phyloP scores from a whole-genome alignment of 2,888 invertebrate genomes.

The Strigamia maritima region DNA sequence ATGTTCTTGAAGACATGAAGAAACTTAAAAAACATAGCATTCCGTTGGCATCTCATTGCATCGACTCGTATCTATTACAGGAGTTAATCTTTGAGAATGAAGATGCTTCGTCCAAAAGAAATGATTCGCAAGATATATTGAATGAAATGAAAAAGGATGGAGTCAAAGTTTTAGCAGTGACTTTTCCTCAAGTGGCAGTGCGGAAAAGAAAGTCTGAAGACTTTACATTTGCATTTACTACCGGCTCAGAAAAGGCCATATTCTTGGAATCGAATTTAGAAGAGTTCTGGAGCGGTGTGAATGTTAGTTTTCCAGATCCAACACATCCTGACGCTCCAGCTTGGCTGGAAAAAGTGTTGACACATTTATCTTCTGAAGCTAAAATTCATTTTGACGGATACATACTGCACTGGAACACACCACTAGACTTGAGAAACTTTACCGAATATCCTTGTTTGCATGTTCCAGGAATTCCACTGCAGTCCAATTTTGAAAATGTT shows the following conservation, averaged over 20 bases:
- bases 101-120: not conserved
- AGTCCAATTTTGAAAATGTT: not conserved
- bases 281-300: slow-evolving; percentile 6
- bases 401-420: slow-evolving; percentile 44
- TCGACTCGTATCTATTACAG: slow-evolving; percentile 50
- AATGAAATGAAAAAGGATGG: not conserved
- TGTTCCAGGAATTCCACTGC: not conserved
- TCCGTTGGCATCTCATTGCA: slow-evolving; percentile 54
- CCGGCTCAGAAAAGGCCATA: slow-evolving; percentile 21
- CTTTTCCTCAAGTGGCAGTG: slow-evolving; percentile 39
- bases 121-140: not conserved
- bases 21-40: slow-evolving; percentile 42
- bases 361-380: slow-evolving; percentile 31
- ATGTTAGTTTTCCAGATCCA: slow-evolving; percentile 44
- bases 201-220: not conserved
- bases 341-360: slow-evolving; percentile 43
- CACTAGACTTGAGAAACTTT: slow-evolving; percentile 36
- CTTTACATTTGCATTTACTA: slow-evolving; percentile 23
- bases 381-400: slow-evolving; percentile 43
- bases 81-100: not conserved
- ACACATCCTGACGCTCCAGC: slow-evolving; percentile 38
- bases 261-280: slow-evolving; percentile 38
- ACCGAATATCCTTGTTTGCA: not conserved
- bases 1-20: slow-evolving; percentile 15
- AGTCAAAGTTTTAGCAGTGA: not conserved